A percentile compares a stretch with the other conserved stretches of the same genome.
Conservation (phyloP, 2,797 vertebrate species). For the Halcyon leucocephala region DNA sequence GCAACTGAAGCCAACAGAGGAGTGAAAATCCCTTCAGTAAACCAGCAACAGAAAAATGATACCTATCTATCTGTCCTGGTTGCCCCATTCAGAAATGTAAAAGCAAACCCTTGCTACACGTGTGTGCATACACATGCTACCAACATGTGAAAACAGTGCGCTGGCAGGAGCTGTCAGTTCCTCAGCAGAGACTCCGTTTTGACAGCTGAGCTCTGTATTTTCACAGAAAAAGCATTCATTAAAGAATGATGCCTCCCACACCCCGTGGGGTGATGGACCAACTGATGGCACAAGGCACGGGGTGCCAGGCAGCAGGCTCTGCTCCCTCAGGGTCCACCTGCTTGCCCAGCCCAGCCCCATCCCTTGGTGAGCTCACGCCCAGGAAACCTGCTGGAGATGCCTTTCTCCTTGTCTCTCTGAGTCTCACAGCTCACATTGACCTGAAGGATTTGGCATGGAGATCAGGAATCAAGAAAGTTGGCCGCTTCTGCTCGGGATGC, state of each 20-base stretch:
- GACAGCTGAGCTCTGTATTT: not conserved
- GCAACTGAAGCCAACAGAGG: not conserved
- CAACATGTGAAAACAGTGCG: not conserved
- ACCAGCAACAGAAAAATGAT: not conserved
- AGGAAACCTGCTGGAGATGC: not conserved
- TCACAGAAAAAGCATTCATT: not conserved
- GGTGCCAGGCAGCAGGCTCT: not conserved
- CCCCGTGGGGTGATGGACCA: fast-evolving
- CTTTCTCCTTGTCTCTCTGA: not conserved
- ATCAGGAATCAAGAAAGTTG: not conserved
- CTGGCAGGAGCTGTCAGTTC: not conserved
- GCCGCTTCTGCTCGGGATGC: not conserved
- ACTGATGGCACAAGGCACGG: not conserved
- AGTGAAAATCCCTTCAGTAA: not conserved
- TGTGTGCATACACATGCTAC: not conserved
- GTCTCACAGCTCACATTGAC: not conserved
- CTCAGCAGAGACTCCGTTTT: not conserved
- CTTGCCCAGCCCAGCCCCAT: not conserved
- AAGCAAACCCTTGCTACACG: not conserved
- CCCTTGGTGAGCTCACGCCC: not conserved
- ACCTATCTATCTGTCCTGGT: fast-evolving
- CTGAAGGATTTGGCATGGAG: not conserved
- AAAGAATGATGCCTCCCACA: not conserved
- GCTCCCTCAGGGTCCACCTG: fast-evolving
- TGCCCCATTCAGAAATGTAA: not conserved